A percentile compares a stretch with the other conserved stretches of the same genome.
Conservation (phyloP, 35 echinoderm and acorn worm genomes). For the Diadema setosum region DNA sequence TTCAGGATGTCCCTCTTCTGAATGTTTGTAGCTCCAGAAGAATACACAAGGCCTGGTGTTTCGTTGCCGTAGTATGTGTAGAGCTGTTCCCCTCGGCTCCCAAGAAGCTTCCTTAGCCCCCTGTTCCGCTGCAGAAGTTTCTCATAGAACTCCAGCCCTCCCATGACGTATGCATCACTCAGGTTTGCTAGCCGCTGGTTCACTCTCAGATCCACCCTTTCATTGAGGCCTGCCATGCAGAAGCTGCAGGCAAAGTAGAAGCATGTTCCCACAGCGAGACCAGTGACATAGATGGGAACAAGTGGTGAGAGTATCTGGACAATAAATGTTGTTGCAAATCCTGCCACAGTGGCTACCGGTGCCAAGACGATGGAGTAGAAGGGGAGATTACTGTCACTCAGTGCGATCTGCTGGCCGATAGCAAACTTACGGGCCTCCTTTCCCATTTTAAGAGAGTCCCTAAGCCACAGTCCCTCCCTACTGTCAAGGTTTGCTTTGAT, state of each 20-base stretch:
- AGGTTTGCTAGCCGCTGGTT: constrained; percentile 55
- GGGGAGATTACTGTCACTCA: constrained; percentile 17
- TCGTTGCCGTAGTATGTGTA: constrained; percentile 96
- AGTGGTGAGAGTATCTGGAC: constrained; percentile 25
- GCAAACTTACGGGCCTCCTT: constrained; percentile 70
- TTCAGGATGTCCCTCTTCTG: constrained; percentile 53
- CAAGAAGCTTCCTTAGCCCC: constrained; percentile 71
- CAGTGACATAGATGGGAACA: constrained; percentile 22
- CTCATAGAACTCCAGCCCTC: constrained; percentile 87
- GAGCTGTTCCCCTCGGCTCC: constrained; percentile 63
- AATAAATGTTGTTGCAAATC: constrained; percentile 45
- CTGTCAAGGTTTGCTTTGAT: constrained; percentile 51
- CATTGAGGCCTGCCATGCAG: constrained; percentile 46
- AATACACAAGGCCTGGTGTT: constrained; percentile 38
- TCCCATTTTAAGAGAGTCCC: constrained; percentile 60
- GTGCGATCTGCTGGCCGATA: constrained; percentile 54
- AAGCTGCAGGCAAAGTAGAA: constrained; percentile 56
- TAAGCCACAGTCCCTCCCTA: constrained; percentile 48
- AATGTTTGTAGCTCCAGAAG: constrained; percentile 48
- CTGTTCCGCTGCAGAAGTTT: constrained; percentile 66
- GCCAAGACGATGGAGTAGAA: constrained; percentile 54
- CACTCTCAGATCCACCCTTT: constrained; percentile 50
- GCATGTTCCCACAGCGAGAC: not conserved
- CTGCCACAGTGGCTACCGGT: constrained; percentile 29
- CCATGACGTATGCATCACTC: constrained; percentile 52